Conservation (phyloP, 2,113 vertebrate species). For the Calyptommatus sinebrachiatus region DNA sequence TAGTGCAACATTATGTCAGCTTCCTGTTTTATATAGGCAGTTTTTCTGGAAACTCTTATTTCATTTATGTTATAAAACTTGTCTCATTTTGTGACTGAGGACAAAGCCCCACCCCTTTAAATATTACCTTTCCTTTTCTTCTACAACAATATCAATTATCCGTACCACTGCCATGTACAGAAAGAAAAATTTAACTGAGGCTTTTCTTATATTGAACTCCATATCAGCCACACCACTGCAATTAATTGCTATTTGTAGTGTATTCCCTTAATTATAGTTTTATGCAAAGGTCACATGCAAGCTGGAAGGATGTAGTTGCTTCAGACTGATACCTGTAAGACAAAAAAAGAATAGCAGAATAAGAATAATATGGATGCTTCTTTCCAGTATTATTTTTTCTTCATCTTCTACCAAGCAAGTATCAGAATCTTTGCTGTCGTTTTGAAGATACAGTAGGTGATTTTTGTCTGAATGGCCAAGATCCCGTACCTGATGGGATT, state of each 20-base stretch:
- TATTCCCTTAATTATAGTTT: not conserved
- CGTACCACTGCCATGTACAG: not conserved
- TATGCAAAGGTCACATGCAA: not conserved
- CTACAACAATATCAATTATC: constrained; percentile 7
- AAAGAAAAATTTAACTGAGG: constrained; percentile 11
- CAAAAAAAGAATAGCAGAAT: not conserved
- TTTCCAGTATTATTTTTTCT: not conserved
- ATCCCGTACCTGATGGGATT: too few relatives aligned
- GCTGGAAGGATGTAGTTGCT: not conserved
- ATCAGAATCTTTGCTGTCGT: too few relatives aligned
- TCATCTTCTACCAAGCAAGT: not conserved
- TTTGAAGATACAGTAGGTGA: too few relatives aligned
- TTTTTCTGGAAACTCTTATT: not conserved
- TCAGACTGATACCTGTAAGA: not conserved
- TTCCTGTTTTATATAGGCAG: constrained; percentile 1
- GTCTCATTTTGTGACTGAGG: not conserved
- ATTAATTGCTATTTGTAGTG: constrained; percentile 10
- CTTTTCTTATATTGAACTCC: constrained; percentile 10
- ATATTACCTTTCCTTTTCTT: constrained; percentile 3
- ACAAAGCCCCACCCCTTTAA: not conserved
- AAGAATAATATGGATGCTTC: not conserved
- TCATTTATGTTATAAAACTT: not conserved
- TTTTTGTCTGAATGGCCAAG: too few relatives aligned
- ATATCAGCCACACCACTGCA: constrained; percentile 3
- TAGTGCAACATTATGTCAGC: not conserved